phyloP scores from a whole-genome alignment of 2,888 invertebrate species.

The Drosophila suboccidentalis region DNA sequence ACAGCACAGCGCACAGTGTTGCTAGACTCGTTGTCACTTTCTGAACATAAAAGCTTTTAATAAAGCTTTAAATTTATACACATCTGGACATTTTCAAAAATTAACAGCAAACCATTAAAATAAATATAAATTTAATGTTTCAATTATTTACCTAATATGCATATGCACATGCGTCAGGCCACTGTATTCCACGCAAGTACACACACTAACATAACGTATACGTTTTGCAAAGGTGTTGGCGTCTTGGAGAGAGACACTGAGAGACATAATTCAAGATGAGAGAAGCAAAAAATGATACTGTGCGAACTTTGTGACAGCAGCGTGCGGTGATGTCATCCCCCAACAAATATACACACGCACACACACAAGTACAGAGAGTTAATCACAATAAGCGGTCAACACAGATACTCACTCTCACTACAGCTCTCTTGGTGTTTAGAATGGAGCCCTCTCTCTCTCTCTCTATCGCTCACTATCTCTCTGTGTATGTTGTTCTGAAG shows the following conservation, averaged over 20 bases:
- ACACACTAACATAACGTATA: conserved; percentile 13
- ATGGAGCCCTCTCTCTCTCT: conserved; percentile 23
- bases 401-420: conserved; percentile 58
- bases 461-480: conserved; percentile 1
- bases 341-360: conserved; percentile 49
- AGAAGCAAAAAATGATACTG: conserved; percentile 36
- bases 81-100: background rate
- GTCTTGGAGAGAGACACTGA: conserved; percentile 22
- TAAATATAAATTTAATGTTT: background rate
- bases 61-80: background rate
- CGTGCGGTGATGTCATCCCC: conserved; percentile 76
- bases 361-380: conserved; percentile 44
- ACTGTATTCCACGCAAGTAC: conserved; percentile 30
- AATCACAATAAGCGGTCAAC: conserved; percentile 68
- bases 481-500: conserved; percentile 16
- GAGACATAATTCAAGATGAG: conserved; percentile 23
- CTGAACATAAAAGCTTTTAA: background rate
- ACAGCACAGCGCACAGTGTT: conserved; percentile 58
- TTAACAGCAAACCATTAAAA: background rate
- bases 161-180: background rate
- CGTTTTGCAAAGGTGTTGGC: conserved; percentile 64
- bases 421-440: conserved; percentile 38
- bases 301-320: conserved; percentile 54
- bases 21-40: conserved; percentile 5
- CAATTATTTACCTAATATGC: background rate